Percentiles rank a stretch among this genome's conserved stretches.
These are phyloP conservation scores for Aepyceros melampus DNA, from an alignment of 2,113 vertebrate genomes.

Conservation along the genomic window DNA sequence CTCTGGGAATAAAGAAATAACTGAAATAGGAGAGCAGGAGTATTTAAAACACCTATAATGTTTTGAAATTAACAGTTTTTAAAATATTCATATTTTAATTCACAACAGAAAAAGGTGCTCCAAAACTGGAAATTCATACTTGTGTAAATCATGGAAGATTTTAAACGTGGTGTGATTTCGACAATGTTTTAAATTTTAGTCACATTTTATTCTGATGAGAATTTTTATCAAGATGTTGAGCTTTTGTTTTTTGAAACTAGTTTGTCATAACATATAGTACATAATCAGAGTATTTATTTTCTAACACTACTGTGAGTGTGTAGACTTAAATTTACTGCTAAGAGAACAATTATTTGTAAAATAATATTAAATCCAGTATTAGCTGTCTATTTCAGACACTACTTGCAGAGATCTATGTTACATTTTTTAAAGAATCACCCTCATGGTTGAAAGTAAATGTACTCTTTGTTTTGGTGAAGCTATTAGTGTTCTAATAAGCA, in stretches of 20 bases:
- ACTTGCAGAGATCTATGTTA: conserved; percentile 78
- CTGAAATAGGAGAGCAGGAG: not conserved
- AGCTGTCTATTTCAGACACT: conserved; percentile 82
- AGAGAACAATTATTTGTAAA: conserved; percentile 83
- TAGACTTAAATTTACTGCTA: conserved; percentile 81
- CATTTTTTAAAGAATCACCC: conserved; percentile 77
- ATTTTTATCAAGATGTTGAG: conserved; percentile 78
- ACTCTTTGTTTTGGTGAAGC: conserved; percentile 72
- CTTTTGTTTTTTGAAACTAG: conserved; percentile 79
- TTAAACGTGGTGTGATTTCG: conserved; percentile 79
- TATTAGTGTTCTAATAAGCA: conserved; percentile 83
- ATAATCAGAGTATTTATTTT: conserved; percentile 85
- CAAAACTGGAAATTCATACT: conserved; percentile 60
- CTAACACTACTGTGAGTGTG: conserved; percentile 81
- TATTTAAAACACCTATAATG: not conserved
- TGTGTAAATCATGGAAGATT: conserved; percentile 71
- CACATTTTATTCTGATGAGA: conserved; percentile 78
- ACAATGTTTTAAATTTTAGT: conserved; percentile 74
- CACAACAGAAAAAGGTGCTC: conserved; percentile 73
- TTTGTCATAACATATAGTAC: conserved; percentile 77
- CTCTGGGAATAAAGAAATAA: conserved; percentile 13
- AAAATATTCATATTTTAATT: conserved; percentile 77
- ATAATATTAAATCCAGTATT: conserved; percentile 83
- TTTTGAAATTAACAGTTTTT: conserved; percentile 73
- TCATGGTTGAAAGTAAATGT: conserved; percentile 79